These are phyloP conservation scores for Falcaria lacertinaria DNA, from an alignment of 2,888 invertebrate species.

Conservation along the genomic window DNA sequence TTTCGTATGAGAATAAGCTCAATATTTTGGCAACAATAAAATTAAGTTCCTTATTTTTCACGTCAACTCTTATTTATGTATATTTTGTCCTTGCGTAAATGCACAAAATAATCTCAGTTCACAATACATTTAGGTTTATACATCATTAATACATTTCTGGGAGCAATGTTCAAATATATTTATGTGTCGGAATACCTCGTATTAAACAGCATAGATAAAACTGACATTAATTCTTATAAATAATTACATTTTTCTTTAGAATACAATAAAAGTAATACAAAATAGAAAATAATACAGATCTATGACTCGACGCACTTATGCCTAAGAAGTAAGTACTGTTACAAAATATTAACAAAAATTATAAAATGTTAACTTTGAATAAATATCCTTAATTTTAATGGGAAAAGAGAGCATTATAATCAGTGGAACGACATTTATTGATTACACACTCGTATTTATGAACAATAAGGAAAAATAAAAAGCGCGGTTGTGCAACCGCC, in stretches of 20 bases:
- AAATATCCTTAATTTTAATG: constrained; percentile 68
- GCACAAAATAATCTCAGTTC: constrained; percentile 74
- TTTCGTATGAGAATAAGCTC: too few species aligned
- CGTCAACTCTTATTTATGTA: too few species aligned
- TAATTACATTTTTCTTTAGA: constrained; percentile 47
- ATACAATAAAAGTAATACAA: constrained; percentile 76
- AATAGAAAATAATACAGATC: constrained; percentile 80
- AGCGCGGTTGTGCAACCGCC: background rate
- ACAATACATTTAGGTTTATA: constrained; percentile 58
- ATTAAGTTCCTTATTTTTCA: too few species aligned
- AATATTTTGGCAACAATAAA: too few species aligned
- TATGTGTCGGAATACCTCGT: constrained; percentile 74
- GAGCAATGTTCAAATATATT: constrained; percentile 57
- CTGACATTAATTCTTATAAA: constrained; percentile 44
- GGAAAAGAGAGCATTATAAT: constrained; percentile 62
- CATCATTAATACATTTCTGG: constrained; percentile 52
- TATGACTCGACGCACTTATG: constrained; percentile 76
- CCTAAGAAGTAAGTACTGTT: constrained; percentile 69
- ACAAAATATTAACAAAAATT: constrained; percentile 62
- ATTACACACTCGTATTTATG: background rate
- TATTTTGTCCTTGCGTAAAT: constrained; percentile 46
- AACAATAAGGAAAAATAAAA: background rate
- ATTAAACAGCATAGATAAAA: constrained; percentile 73
- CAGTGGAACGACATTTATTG: constrained; percentile 18
- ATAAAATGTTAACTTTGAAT: constrained; percentile 68